phyloP scores from a whole-genome alignment of 1,140 invertebrate genomes.

The Drosophila ananassae region DNA sequence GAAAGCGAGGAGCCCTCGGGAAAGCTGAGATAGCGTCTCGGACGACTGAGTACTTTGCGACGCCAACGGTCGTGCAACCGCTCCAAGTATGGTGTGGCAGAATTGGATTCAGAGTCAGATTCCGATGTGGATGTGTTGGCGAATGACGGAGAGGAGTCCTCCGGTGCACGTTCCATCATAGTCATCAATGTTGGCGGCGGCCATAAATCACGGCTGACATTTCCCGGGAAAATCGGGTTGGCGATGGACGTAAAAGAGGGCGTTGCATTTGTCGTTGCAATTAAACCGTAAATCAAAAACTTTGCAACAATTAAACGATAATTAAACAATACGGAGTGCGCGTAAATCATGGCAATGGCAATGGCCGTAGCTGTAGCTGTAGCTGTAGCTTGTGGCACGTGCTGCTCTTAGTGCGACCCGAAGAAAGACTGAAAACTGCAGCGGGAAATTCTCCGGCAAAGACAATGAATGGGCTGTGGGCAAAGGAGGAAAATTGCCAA shows the following conservation, averaged over 20 bases:
- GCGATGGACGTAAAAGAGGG: conserved; percentile 13
- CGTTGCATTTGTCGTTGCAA: conserved; percentile 69
- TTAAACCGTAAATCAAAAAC: conserved; percentile 82
- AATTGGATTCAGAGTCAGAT: conserved; percentile 8
- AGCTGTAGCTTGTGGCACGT: conserved; percentile 25
- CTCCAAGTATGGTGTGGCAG: conserved; percentile 20
- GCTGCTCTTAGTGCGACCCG: conserved; percentile 39
- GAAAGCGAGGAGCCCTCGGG: conserved; percentile 83
- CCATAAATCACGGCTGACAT: conserved; percentile 63
- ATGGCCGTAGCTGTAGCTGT: conserved; percentile 3
- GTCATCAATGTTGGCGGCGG: conserved; percentile 59
- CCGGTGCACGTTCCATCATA: conserved; percentile 69
- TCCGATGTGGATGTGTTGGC: conserved; percentile 21
- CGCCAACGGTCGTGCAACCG: conserved; percentile 29
- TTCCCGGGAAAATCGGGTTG: conserved; percentile 4
- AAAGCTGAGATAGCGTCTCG: conserved; percentile 82
- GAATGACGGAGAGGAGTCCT: conserved; percentile 13
- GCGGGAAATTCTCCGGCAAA: conserved; percentile 24
- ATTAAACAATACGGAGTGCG: conserved; percentile 70
- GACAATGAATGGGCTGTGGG: conserved; percentile 31
- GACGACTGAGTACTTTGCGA: conserved; percentile 54
- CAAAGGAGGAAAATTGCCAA: conserved; percentile 59
- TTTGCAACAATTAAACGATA: conserved; percentile 81
- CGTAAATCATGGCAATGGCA: conserved; percentile 65
- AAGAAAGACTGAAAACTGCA: conserved; percentile 24